Evolutionary conservation across 2,888 invertebrate species (phyloP), one percentile per base, ranked within the genome.

Genomic region (Cheilosia soror): DNA sequence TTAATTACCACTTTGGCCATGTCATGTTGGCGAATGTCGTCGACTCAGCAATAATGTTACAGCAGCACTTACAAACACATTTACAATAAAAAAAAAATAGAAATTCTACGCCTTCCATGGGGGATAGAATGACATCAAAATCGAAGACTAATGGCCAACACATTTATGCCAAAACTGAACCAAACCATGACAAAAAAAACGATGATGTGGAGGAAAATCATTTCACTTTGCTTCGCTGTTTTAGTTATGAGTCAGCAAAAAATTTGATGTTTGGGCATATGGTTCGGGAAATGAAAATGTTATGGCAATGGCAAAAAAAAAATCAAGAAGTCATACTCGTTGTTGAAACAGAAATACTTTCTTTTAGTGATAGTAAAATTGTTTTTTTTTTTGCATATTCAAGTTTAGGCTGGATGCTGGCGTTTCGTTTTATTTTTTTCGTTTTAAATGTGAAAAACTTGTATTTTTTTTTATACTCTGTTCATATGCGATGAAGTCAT

Each of bases 1-100:
- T 71, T 78, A 71, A 78, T 78, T 63, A 71, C 58, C 69, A 40
- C 63, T 71, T 55, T 71, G 69, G 57, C 55, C 55, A 63, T 62
- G 63, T 55, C 63, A 62, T 68, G 62, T 60, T 51, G 53, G 58
- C 57, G 40, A 66, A 55, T 47, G 55, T 44, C 20, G 49, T 47
- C 47, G 69, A 69, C 47, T 78, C 63, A 78, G 78, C 78, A 55
- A 69, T 27, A 71, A 63, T 55, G 42, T 44, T 53, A 60, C 42
- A 53, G 42, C 47, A 58, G 51, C 31, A 42, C 44, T 47, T 31
- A 57, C 55, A 75, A 44, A 75, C 73, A 57, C 29, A 33, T 15
- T 49, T 0, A 53, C 15, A 11, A 37, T 49, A 49, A 57, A 25
- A 11, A 11, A 7, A 31, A 68, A 25, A 62, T 5, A 27, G 47